Evolutionary conservation across 2,797 vertebrate genomes (phyloP).

Genomic region (Hyperoplus lanceolatus): DNA sequence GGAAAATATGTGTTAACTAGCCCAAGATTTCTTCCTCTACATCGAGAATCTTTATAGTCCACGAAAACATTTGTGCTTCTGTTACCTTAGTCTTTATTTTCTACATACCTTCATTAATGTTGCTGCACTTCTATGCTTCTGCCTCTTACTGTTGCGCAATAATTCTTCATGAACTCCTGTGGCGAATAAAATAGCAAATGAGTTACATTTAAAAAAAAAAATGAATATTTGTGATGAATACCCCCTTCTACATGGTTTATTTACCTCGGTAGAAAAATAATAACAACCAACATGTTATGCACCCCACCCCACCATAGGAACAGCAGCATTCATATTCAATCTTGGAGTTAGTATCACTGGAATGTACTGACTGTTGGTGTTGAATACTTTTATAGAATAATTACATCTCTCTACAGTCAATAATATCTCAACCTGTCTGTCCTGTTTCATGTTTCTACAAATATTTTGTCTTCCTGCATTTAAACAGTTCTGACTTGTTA

Average conservation of each 20-base stretch:
- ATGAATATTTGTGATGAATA: too few relatives aligned
- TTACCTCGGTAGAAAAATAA: not conserved
- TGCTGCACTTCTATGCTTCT: not conserved
- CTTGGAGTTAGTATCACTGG: constrained; percentile 61
- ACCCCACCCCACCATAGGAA: constrained; percentile 5
- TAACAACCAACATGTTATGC: not conserved
- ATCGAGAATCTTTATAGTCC: not conserved
- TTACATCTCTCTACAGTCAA: constrained; percentile 68
- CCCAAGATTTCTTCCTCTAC: constrained; percentile 1
- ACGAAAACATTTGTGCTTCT: constrained; percentile 1
- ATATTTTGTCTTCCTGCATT: constrained; percentile 55
- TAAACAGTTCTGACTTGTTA: constrained; percentile 40
- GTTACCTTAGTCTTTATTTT: not conserved
- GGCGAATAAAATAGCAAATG: not conserved
- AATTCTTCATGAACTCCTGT: not conserved
- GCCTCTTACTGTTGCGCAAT: not conserved
- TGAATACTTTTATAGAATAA: constrained; percentile 78
- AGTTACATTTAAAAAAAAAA: not conserved
- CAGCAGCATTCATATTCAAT: constrained; percentile 14
- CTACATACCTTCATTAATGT: not conserved
- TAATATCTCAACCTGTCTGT: constrained; percentile 65
- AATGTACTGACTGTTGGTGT: constrained; percentile 73
- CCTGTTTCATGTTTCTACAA: constrained; percentile 69
- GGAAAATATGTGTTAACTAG: not conserved
- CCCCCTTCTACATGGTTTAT: not conserved